Conservation (phyloP, 2,888 invertebrate species). For the Tillus elongatus region DNA sequence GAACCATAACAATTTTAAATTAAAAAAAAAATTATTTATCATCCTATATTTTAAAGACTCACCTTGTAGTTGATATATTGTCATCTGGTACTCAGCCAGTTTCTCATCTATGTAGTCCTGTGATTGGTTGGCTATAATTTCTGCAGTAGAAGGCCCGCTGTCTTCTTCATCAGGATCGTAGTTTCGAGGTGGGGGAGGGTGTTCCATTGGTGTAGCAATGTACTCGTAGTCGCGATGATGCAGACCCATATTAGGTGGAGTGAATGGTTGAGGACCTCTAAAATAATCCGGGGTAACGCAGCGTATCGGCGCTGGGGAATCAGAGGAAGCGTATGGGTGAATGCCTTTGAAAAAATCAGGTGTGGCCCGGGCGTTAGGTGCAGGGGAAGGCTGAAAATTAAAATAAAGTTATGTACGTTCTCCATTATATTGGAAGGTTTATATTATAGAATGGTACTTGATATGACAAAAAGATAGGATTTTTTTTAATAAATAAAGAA, state of each 20-base stretch:
- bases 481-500: no score
- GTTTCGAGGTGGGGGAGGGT: slow-evolving; percentile 44
- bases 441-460: no score
- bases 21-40: not conserved
- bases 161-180: slow-evolving; percentile 57
- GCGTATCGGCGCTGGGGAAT: slow-evolving; percentile 17
- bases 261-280: slow-evolving; percentile 19
- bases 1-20: no score
- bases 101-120: slow-evolving; percentile 93
- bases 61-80: slow-evolving; percentile 85
- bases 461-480: no score
- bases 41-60: slow-evolving; percentile 35
- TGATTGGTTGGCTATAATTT: slow-evolving; percentile 86
- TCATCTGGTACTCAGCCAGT: slow-evolving; percentile 86
- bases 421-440: no score
- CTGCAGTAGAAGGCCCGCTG: slow-evolving; percentile 77
- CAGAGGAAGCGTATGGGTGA: slow-evolving; percentile 26
- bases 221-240: slow-evolving; percentile 57
- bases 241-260: slow-evolving; percentile 37
- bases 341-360: slow-evolving; percentile 28
- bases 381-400: slow-evolving; percentile 43
- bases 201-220: slow-evolving; percentile 69
- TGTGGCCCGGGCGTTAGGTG: slow-evolving; percentile 45
- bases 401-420: slow-evolving; percentile 12
- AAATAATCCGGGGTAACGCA: slow-evolving; percentile 33